These are phyloP conservation scores for Dissostichus mawsoni DNA, from an alignment of 2,113 vertebrate species.

Conservation along the genomic window DNA sequence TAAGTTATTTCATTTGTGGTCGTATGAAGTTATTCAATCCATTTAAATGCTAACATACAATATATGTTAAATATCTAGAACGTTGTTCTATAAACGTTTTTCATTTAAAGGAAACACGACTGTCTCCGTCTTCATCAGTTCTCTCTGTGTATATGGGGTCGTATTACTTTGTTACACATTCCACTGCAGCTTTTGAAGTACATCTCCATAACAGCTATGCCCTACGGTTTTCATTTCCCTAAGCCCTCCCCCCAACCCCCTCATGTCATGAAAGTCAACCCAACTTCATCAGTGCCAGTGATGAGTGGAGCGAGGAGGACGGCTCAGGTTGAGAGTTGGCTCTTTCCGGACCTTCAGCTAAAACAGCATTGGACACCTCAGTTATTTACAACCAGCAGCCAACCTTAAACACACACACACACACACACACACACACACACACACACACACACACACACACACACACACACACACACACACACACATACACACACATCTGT, in stretches of 20 bases:
- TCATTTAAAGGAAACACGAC: background rate
- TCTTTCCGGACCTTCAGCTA: constrained; percentile 24
- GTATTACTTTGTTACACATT: constrained; percentile 55
- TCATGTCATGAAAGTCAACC: constrained; percentile 40
- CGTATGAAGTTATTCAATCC: too few relatives aligned
- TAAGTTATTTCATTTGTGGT: too few relatives aligned
- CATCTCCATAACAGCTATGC: constrained; percentile 56
- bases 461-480: constrained; percentile 10
- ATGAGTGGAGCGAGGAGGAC: constrained; percentile 16
- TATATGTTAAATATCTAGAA: too few relatives aligned
- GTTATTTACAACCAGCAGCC: constrained; percentile 60
- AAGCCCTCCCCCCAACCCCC: background rate
- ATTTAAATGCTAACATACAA: too few relatives aligned
- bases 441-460: constrained; percentile 1
- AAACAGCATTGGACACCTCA: constrained; percentile 39
- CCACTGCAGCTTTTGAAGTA: constrained; percentile 53
- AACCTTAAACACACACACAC: constrained; percentile 27
- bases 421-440: constrained; percentile 1
- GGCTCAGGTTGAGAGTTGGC: constrained; percentile 38
- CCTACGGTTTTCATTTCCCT: constrained; percentile 36
- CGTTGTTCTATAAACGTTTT: too few relatives aligned
- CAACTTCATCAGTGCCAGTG: constrained; percentile 39
- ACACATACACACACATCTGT: background rate
- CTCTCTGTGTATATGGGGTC: constrained; percentile 12
- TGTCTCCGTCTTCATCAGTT: too few relatives aligned